Conservation (phyloP, 2,888 invertebrate genomes). For the Orthosia incerta region DNA sequence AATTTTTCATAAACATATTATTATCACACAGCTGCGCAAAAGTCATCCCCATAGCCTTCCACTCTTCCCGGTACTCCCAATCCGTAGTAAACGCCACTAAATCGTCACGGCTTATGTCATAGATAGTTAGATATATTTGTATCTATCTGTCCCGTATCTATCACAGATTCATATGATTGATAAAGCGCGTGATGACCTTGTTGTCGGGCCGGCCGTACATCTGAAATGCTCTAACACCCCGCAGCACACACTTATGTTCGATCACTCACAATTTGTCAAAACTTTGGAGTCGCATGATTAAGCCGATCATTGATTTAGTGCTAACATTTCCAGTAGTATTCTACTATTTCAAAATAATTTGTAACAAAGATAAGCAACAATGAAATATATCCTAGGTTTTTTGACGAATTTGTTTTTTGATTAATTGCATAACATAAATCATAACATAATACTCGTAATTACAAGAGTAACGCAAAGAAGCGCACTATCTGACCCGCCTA, state of each 20-base stretch:
- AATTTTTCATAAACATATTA: too few species aligned
- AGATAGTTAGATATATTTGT: not conserved
- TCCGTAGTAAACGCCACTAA: too few species aligned
- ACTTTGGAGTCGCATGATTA: conserved; percentile 1
- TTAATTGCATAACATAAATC: not conserved
- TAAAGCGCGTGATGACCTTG: conserved; percentile 34
- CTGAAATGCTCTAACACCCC: conserved; percentile 14
- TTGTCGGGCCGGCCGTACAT: conserved; percentile 32
- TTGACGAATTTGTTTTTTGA: not conserved
- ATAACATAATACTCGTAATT: not conserved
- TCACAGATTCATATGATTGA: conserved; percentile 35
- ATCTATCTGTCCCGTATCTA: conserved; percentile 23
- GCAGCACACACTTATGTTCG: conserved; percentile 6
- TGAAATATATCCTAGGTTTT: too few species aligned
- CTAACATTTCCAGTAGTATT: not conserved
- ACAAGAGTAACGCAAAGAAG: not conserved
- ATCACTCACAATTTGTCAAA: conserved; percentile 35
- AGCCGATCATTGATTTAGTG: not conserved
- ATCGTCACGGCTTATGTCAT: too few species aligned
- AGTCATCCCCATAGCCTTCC: too few species aligned
- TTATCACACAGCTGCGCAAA: too few species aligned
- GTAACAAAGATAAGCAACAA: too few species aligned
- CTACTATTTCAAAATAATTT: not conserved
- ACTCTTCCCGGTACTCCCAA: too few species aligned
- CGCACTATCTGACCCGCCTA: too few species aligned